Percentiles rank a stretch among this genome's conserved stretches.
These are phyloP conservation scores for Rambutsinella grinnellia DNA, from an alignment of 2,888 invertebrate species.

Conservation along the genomic window DNA sequence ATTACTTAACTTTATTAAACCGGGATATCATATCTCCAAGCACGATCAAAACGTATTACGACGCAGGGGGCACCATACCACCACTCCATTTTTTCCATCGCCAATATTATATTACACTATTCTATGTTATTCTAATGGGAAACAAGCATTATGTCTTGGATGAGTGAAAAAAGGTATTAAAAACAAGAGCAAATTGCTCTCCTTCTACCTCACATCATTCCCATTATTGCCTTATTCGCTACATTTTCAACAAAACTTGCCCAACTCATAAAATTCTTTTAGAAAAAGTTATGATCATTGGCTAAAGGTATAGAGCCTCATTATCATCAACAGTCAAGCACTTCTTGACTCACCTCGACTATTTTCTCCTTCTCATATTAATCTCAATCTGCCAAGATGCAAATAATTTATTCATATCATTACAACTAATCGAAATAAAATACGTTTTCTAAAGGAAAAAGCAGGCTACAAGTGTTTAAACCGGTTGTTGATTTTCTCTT, in stretches of 20 bases:
- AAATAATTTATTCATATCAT: conserved; percentile 55
- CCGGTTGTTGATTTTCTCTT: conserved; percentile 46
- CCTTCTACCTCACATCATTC: conserved; percentile 19
- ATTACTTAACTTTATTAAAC: conserved; percentile 56
- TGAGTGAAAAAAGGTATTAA: too few species aligned
- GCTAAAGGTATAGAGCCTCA: too few species aligned
- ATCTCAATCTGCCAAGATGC: conserved; percentile 54
- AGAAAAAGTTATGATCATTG: too few species aligned
- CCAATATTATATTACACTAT: conserved; percentile 21
- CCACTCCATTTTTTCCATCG: neutral
- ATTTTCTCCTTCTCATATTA: conserved; percentile 36
- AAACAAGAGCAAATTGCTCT: conserved; percentile 48
- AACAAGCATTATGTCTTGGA: conserved; percentile 12
- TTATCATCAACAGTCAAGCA: too few species aligned
- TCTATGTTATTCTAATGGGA: neutral
- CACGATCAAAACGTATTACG: conserved; percentile 43
- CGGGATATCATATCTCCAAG: conserved; percentile 40
- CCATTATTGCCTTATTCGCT: conserved; percentile 12
- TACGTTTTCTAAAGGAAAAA: conserved; percentile 15
- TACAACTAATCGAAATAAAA: conserved; percentile 44
- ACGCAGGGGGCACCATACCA: conserved; percentile 42
- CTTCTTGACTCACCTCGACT: neutral
- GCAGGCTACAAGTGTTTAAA: conserved; percentile 35
- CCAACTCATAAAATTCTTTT: neutral
- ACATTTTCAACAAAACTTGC: conserved; percentile 20